Evolutionary conservation across 35 echinoderm and acorn worm genomes (phyloP), one percentile per base, ranked within the genome.

Genomic region (Holothuria glaberrima): DNA sequence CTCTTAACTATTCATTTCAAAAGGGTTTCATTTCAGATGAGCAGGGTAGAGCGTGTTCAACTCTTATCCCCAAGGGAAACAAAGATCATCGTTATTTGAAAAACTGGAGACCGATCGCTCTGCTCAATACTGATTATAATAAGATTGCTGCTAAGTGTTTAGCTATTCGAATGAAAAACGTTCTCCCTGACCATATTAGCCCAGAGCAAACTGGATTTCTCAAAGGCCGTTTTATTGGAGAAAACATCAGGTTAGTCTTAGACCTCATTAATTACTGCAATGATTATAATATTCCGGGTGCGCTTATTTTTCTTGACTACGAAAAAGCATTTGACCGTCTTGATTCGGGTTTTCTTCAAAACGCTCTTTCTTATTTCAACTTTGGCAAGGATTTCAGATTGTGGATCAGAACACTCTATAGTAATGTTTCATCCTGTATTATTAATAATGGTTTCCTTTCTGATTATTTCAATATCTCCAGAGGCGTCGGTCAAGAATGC

Each of bases 141-240:
- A 48, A 18, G n/a, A n/a, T n/a, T n/a, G n/a, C n/a, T n/a, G n/a
- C n/a, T n/a, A n/a, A n/a, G n/a, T n/a, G n/a, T n/a, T n/a, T n/a
- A n/a, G n/a, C n/a, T n/a, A n/a, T n/a, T n/a, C n/a, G n/a, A 85
- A 30, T 32, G 59, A 85, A 82, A 16, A 48, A 58, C 7, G 14
- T 58, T 1, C 48, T 27, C 19, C n/a, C 36, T 6, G 78, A 82
- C 24, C 22, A 60, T 6, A 85, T 85, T 33, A 61, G 52, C 30
- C 41, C 28, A 3, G 81, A 85, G 41, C 54, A 85, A 57, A 61
- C 54, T 6, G 81, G 81, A 0, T 85, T 85, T 64, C 27, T 85
- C 5, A 85, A 85, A 27, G 81, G 81, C 14, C 52, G 81, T 9
- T 85, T 60, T 64, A 85, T 85, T 58, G 81, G 81, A 5, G 81